Conservation (phyloP, 2,797 vertebrate species). For the Propithecus deckenii region DNA sequence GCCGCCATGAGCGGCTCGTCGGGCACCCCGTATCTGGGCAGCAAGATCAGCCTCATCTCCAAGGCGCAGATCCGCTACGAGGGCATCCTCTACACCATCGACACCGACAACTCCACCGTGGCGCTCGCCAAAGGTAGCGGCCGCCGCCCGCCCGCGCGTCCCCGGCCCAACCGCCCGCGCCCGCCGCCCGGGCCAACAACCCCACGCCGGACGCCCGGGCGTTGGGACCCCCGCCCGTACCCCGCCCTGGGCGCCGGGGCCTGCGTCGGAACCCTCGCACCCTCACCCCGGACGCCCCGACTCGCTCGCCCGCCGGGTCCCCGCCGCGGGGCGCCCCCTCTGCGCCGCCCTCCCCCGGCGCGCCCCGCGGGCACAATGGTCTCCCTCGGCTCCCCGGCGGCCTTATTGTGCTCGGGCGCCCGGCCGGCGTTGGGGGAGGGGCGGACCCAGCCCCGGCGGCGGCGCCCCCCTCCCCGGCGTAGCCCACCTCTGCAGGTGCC, state of each 20-base stretch:
- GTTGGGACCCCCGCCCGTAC: neutral
- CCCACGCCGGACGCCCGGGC: neutral
- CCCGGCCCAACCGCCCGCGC: neutral
- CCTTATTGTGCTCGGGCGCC: neutral
- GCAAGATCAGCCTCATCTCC: slow-evolving; percentile 94
- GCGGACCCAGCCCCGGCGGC: neutral
- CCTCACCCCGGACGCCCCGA: neutral
- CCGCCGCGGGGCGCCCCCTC: neutral
- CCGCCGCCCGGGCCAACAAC: neutral
- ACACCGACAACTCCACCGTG: slow-evolving; percentile 94
- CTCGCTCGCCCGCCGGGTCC: neutral
- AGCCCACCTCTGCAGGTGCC: neutral
- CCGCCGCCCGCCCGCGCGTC: neutral
- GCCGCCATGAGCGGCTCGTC: slow-evolving; percentile 88
- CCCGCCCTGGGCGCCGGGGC: neutral
- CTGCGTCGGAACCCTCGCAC: neutral
- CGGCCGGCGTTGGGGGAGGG: neutral
- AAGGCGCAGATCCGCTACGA: slow-evolving; percentile 98
- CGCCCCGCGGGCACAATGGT: neutral
- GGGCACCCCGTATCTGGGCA: slow-evolving; percentile 91
- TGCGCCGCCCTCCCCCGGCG: neutral
- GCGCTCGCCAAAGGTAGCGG: slow-evolving; percentile 92
- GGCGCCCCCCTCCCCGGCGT: neutral
- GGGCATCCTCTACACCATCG: slow-evolving; percentile 95
- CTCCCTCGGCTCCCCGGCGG: neutral